A percentile compares a stretch with the other conserved stretches of the same genome.
Conservation (phyloP, 30 jellyfish, hydroid and myxozoan genomes). For the Hydractinia symbiolongicarpus region DNA sequence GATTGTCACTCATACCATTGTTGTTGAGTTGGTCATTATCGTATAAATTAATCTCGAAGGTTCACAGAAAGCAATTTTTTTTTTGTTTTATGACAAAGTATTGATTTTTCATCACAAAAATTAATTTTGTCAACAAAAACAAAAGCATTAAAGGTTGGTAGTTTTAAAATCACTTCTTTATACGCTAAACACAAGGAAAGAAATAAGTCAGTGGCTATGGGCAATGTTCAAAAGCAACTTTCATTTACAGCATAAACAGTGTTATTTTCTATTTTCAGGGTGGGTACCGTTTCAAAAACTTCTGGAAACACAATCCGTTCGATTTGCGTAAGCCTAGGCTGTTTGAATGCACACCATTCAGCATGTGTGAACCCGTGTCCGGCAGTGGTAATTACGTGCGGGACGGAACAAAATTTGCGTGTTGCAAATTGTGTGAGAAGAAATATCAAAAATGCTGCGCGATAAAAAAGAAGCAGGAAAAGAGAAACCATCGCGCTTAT, state of each 20-base stretch:
- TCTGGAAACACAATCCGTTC: conserved; percentile 1
- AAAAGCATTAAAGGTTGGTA: no score
- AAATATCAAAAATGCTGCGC: neutral
- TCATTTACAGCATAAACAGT: neutral
- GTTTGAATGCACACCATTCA: neutral
- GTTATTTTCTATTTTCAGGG: neutral
- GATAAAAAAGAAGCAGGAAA: neutral
- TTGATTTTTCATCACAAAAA: no score
- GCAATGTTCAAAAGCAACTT: neutral
- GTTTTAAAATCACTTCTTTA: no score
- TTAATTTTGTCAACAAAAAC: no score
- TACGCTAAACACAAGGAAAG: no score
- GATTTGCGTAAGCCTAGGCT: neutral
- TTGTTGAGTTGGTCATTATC: no score
- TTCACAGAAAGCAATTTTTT: no score
- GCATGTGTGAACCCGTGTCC: conserved; percentile 14
- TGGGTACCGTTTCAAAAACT: neutral
- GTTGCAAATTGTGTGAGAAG: neutral
- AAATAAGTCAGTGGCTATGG: no score
- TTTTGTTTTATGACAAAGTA: no score
- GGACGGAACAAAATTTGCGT: neutral
- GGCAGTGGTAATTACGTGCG: conserved; percentile 5
- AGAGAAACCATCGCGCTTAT: neutral
- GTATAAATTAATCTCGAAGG: no score
- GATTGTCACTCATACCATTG: no score